phyloP scores from a whole-genome alignment of 1,140 invertebrate genomes.

The Drosophila bocqueti region DNA sequence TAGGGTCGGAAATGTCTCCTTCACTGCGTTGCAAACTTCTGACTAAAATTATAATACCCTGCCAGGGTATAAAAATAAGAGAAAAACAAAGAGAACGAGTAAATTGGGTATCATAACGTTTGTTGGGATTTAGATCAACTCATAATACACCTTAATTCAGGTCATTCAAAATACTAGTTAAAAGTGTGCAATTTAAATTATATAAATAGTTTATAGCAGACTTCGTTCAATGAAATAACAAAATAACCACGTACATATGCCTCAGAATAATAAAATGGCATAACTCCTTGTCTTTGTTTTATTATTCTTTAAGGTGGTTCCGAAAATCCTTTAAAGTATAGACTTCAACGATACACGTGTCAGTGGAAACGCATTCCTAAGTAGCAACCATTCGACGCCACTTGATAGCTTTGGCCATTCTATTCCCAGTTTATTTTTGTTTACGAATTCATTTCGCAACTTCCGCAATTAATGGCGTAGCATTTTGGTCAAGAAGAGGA shows the following conservation, averaged over 20 bases:
- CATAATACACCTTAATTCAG: neutral
- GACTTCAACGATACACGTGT: neutral
- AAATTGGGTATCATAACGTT: constrained; percentile 4
- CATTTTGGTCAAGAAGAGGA: constrained; percentile 45
- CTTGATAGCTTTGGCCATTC: constrained; percentile 18
- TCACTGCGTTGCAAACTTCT: too few relatives aligned
- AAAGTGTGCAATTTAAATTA: neutral
- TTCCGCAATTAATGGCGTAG: constrained; percentile 82
- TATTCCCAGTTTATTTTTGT: constrained; percentile 59
- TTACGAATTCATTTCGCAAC: constrained; percentile 66
- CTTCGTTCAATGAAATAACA: neutral
- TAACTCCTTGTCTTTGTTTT: neutral
- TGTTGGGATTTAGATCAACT: neutral
- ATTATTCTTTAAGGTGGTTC: neutral
- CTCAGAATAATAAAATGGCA: neutral
- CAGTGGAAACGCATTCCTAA: neutral
- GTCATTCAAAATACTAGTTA: neutral
- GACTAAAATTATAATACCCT: too few relatives aligned
- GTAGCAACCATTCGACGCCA: constrained; percentile 13
- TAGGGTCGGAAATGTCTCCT: too few relatives aligned
- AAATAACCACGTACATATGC: constrained; percentile 1
- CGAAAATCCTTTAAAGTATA: neutral
- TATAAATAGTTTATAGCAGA: neutral
- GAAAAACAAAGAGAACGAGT: neutral
- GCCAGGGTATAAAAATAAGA: neutral